Percentiles rank a stretch among this genome's conserved stretches.
Conservation (phyloP, 2,113 vertebrate species). For the Fregetta grallaria region DNA sequence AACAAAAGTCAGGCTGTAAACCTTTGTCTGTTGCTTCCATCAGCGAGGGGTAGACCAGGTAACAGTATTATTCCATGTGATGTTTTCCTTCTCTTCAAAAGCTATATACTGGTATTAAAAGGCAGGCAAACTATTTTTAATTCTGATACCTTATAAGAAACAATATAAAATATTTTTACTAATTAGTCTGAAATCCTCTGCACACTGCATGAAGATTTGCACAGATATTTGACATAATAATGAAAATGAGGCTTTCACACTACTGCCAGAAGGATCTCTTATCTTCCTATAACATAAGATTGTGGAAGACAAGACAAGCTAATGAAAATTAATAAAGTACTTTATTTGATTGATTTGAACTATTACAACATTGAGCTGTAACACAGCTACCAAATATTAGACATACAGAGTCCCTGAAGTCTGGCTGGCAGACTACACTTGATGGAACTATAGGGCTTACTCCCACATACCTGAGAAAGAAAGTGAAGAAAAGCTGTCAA, state of each 20-base stretch:
- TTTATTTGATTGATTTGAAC: constrained; percentile 49
- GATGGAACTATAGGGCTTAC: constrained; percentile 10
- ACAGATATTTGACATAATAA: neutral
- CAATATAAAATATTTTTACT: neutral
- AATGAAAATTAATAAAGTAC: constrained; percentile 34
- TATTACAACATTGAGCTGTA: constrained; percentile 37
- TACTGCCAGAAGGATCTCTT: neutral
- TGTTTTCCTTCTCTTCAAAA: neutral
- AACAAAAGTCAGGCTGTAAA: neutral
- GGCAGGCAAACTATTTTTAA: neutral
- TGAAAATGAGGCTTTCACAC: neutral
- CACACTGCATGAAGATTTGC: neutral
- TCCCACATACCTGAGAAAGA: constrained; percentile 51
- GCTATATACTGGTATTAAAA: neutral
- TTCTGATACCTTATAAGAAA: neutral
- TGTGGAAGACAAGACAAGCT: neutral
- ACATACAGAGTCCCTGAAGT: neutral
- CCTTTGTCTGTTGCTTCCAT: neutral
- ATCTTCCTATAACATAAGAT: neutral
- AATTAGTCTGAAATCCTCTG: neutral
- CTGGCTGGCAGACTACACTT: constrained; percentile 23
- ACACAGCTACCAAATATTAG: constrained; percentile 27
- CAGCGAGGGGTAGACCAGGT: neutral
- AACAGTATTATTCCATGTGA: neutral
- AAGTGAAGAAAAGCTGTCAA: neutral